Conservation (phyloP, 64 coral and sea anemone genomes). For the Acropora yongei region DNA sequence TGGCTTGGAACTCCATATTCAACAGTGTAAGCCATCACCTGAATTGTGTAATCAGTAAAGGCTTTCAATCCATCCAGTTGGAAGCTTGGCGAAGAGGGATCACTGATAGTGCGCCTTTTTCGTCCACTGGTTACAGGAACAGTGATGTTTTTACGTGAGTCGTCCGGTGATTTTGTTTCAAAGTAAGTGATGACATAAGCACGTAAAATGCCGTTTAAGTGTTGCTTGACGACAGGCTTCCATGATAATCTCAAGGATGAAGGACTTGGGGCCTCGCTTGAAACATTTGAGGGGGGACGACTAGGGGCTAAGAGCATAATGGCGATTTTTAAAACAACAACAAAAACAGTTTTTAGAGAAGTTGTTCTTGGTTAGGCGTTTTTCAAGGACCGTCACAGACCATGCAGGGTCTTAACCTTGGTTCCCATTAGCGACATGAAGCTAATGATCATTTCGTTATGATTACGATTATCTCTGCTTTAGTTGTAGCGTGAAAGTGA, state of each 20-base stretch:
- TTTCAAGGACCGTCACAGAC: too few relatives aligned
- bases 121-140: constrained; percentile 38
- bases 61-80: constrained; percentile 27
- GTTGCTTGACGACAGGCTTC: constrained; percentile 58
- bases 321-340: background rate
- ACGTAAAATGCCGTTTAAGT: constrained; percentile 64
- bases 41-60: constrained; percentile 72
- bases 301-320: constrained; percentile 66
- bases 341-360: too few relatives aligned
- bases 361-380: too few relatives aligned
- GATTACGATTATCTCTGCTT: too few relatives aligned
- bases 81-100: constrained; percentile 35
- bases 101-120: constrained; percentile 49
- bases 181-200: constrained; percentile 52
- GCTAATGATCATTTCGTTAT: too few relatives aligned
- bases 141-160: constrained; percentile 51
- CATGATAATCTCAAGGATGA: constrained; percentile 54
- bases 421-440: too few relatives aligned
- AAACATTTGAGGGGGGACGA: constrained; percentile 54
- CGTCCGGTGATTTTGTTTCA: constrained; percentile 21
- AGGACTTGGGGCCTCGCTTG: constrained; percentile 27
- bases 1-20: constrained; percentile 68
- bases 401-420: too few relatives aligned
- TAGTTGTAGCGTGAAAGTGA: too few relatives aligned
- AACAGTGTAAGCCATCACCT: constrained; percentile 72